Percentiles rank a stretch among this genome's conserved stretches.
These are phyloP conservation scores for Cuniculus paca DNA, from an alignment of 2,797 vertebrate species.

Conservation along the genomic window DNA sequence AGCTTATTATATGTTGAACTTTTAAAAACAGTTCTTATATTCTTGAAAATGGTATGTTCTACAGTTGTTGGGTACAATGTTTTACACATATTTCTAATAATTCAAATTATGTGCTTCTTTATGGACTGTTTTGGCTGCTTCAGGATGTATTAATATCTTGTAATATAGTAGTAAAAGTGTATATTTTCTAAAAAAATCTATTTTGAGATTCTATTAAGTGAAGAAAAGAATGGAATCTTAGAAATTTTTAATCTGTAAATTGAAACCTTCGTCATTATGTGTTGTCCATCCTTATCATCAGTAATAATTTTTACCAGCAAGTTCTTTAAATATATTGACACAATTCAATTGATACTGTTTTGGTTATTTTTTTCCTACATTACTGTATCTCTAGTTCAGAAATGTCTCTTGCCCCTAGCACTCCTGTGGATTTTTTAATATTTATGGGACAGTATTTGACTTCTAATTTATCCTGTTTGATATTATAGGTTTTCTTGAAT, in stretches of 20 bases:
- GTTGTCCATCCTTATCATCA: not conserved
- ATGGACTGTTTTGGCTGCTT: not conserved
- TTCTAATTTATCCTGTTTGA: not conserved
- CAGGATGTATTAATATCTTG: not conserved
- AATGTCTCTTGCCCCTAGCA: not conserved
- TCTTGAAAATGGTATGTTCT: not conserved
- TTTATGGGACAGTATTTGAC: not conserved
- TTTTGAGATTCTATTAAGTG: not conserved
- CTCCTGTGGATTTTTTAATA: not conserved
- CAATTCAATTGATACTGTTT: not conserved
- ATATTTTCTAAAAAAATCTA: not conserved
- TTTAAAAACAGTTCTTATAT: not conserved
- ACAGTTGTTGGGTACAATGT: not conserved
- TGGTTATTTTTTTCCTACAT: not conserved
- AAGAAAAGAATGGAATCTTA: not conserved
- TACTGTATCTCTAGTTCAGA: not conserved
- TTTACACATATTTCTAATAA: not conserved
- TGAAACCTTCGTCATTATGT: not conserved
- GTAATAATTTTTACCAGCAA: not conserved
- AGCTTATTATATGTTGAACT: not conserved
- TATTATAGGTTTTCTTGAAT: not conserved
- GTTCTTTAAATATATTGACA: not conserved
- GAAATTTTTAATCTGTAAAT: not conserved
- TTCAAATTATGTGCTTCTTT: not conserved
- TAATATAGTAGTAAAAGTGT: not conserved